Evolutionary conservation across 2,113 vertebrate genomes (phyloP), one percentile per base, ranked within the genome.

Genomic region (Athene noctua): DNA sequence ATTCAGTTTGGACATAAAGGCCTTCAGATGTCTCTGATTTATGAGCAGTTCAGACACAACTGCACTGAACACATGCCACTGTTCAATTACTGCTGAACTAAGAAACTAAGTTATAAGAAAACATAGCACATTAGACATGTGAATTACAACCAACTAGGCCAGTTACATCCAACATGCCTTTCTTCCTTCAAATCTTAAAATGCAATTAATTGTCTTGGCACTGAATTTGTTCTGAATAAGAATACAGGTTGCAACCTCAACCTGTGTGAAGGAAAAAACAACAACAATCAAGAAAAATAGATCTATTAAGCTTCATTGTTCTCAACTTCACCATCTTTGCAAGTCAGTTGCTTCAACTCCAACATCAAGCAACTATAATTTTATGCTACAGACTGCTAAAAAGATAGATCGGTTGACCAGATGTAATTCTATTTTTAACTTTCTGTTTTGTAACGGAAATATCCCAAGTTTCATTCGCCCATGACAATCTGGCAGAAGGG

Each of bases 121-220:
- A 74, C 7, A 34, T 0, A 27, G 54, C 34, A 54, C 3, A 8
- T 68, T 38, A 80, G 17, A 74, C 34, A 49, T 1, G 1, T 0
- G 0, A 71, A 29, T 63, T 91, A 66, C 13, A 82, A 72, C 27
- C 38, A 63, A 11, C 4, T 0, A 3, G 8, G 4, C 27, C 9
- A 62, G n/a, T 72, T 74, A 51, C 2, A 52, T 49, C 6, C 23
- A 54, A 5, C 7, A 11, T 6, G 9, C 18, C 40, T 47, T 65
- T 80, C 34, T 32, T 66, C 71, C 46, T 88, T 67, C 51, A 87
- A 57, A 65, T 6, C 3, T 29, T 84, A 63, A 54, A 10, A 47
- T 2, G 73, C 3, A 40, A 58, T 21, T 71, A 70, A 34, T 3
- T 54, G 32, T 20, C 21, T 78, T 40, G 62, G 52, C 34, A 78